Percentiles rank a stretch among this genome's conserved stretches.
These are phyloP conservation scores for Drosophila lini DNA, from an alignment of 1,140 invertebrate genomes.

Conservation along the genomic window DNA sequence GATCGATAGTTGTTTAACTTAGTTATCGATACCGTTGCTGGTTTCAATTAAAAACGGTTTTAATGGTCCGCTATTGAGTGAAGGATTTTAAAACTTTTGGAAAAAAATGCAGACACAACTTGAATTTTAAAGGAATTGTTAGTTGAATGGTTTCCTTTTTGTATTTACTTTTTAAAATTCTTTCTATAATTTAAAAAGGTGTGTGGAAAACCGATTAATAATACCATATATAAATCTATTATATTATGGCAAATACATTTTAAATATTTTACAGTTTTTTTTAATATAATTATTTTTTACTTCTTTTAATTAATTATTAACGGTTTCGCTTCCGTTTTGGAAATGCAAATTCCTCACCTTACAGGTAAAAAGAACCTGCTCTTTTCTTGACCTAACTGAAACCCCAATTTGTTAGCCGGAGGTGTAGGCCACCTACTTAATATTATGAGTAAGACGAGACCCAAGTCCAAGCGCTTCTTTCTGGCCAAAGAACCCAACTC, in stretches of 20 bases:
- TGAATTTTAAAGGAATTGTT: neutral
- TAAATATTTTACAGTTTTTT: no score
- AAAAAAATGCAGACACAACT: no score
- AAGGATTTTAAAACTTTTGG: neutral
- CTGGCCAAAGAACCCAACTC: slow-evolving; percentile 37
- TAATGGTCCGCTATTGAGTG: neutral
- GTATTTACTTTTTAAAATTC: neutral
- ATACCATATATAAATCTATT: no score
- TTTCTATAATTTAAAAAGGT: no score
- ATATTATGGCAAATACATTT: no score
- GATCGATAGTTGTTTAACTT: slow-evolving; percentile 23
- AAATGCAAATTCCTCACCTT: neutral
- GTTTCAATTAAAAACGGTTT: slow-evolving; percentile 21
- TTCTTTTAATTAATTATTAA: neutral
- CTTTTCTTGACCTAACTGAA: slow-evolving; percentile 42
- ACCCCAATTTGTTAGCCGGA: slow-evolving; percentile 44
- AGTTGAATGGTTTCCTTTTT: neutral
- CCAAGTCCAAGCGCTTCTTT: neutral
- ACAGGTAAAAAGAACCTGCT: slow-evolving; percentile 35
- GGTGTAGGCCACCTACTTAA: slow-evolving; percentile 44
- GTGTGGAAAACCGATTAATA: neutral
- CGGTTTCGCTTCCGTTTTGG: slow-evolving; percentile 7
- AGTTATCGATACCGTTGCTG: slow-evolving; percentile 24
- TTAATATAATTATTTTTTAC: neutral
- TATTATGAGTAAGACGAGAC: slow-evolving; percentile 23